Evolutionary conservation across 2,888 invertebrate genomes (phyloP), one percentile per base, ranked within the genome.

Genomic region (Drosophila anomalata): DNA sequence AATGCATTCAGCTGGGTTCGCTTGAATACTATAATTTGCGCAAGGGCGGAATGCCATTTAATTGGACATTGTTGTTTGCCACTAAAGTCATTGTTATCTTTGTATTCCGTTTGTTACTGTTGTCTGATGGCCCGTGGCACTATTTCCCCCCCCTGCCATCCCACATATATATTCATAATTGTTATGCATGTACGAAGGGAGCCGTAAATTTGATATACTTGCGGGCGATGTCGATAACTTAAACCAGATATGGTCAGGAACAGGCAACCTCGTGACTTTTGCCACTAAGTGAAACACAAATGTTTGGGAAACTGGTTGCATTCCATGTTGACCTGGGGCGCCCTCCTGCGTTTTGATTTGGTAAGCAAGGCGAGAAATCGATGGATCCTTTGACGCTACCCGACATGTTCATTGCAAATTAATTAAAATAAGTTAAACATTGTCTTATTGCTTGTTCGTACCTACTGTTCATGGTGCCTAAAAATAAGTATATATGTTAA

Each of bases 181-280:
- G 74, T 63, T 82, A 62, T 66, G 42, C 63, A 62, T 79, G 77
- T 82, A 68, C 62, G 56, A 54, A 63, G 71, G 73, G 56, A 67
- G 70, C 67, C 73, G 78, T 88, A 88, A 88, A 83, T 83, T 78
- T 75, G 87, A 83, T 83, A 84, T 69, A 72, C 81, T 83, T 88
- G 87, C 76, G 78, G 72, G 63, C 36, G 24, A 17, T 58, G 74
- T 65, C 55, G 74, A 86, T 83, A 86, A 88, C 83, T 83, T 74
- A 78, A 83, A 63, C 78, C 33, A 74, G 75, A 85, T 82, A 75
- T 69, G 50, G 48, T 62, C 22, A 50, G 58, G 39, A 44, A 41
- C 33, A 71, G 26, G 62, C 53, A 55, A 47, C 36, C 62, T 52
- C 50, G 61, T 77, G 88, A 87, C 85, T 73, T 76, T 85, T 76